Conservation (phyloP, 2,113 vertebrate genomes). For the Tachysurus fulvidraco region DNA sequence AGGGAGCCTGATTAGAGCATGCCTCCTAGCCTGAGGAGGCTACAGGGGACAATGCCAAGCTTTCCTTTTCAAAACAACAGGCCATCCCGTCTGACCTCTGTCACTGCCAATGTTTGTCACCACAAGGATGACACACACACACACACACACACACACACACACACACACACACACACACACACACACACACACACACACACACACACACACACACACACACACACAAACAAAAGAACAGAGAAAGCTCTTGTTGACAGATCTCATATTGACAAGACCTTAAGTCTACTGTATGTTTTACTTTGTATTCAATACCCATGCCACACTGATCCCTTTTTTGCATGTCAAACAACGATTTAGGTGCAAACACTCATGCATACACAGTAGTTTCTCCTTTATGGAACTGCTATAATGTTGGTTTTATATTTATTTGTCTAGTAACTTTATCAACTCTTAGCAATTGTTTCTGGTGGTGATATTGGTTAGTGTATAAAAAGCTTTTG, state of each 20-base stretch:
- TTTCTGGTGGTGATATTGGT: not conserved
- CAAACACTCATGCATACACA: conserved; percentile 9
- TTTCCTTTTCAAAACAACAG: conserved; percentile 74
- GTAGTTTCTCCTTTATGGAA: not conserved
- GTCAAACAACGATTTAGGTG: not conserved
- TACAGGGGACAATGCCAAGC: conserved; percentile 70
- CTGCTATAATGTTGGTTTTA: not conserved
- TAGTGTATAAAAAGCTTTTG: not conserved
- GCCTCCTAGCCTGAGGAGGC: conserved; percentile 64
- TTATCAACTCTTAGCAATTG: not conserved
- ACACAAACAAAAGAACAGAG: conserved; percentile 34
- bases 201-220: not conserved
- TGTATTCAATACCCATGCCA: conserved; percentile 24
- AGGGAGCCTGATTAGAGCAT: conserved; percentile 65
- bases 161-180: conserved; percentile 18
- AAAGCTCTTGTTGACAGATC: conserved; percentile 42
- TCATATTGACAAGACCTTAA: conserved; percentile 39
- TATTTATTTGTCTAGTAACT: not conserved
- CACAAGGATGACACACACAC: conserved; percentile 64
- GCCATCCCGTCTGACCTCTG: conserved; percentile 78
- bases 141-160: conserved; percentile 47
- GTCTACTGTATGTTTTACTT: conserved; percentile 36
- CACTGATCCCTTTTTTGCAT: not conserved
- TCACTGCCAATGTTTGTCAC: conserved; percentile 76
- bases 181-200: conserved; percentile 4